Base-by-base conservation (phyloP, 2,888 invertebrate genomes). In the Serripes groenlandicus region DNA sequence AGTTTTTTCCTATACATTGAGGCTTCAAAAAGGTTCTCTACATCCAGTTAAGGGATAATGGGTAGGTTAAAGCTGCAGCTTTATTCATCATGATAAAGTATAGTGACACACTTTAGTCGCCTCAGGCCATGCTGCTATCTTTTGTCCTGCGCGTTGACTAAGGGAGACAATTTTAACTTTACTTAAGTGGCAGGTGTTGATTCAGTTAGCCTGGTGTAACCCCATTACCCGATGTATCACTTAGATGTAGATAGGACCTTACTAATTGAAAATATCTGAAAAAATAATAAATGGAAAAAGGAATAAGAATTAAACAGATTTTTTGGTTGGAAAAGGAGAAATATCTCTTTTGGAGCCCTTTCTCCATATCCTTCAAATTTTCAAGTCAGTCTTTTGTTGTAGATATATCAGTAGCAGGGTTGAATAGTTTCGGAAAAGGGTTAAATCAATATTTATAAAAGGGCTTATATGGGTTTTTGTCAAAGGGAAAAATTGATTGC, bases 151-250 rank as follows among this genome's bases (percentile, higher is more conserved):
- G 18, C 42, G 11, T 23, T 1, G 4, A 26, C 11, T 42, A 66
- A 28, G 66, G 66, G 66, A 42, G 66, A 42, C 23, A 42, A 66
- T 21, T 66, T 42, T 35, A 26, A 42, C 42, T 42, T 66, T 66
- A 66, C 66, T 66, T 52, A 64, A 74, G 66, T 28, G 81, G 81
- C 81, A 81, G 81, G 81, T 81, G 81, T 74, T 77, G 66, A 66
- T 66, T 23, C 26, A 66, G 23, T 66, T 66, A 66, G 66, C 28
- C n/a, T n/a, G n/a, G n/a, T 2, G 56, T 49, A 49, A 49, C 15
- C 49, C 49, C 49, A 21, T 42, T 49, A n/a, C n/a, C n/a, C n/a
- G n/a, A n/a, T n/a, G n/a, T n/a, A n/a, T n/a, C n/a, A n/a, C n/a
- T n/a, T n/a, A n/a, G n/a, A n/a, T n/a, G n/a, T n/a, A n/a, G n/a